Conservation (phyloP, 2,113 vertebrate genomes). For the Galeopterus variegatus region DNA sequence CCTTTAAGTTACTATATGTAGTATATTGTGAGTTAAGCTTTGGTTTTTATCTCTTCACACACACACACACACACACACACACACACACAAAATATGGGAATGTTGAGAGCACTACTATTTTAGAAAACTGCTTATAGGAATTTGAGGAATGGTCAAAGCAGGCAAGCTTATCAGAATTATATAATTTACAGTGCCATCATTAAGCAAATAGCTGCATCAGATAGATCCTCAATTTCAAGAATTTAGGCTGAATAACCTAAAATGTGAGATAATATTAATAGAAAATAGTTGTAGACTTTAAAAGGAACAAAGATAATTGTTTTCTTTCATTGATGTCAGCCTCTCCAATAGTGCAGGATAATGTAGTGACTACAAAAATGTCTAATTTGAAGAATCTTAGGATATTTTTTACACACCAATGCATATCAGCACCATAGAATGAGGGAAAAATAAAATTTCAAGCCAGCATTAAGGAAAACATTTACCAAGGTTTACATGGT, state of each 20-base stretch:
- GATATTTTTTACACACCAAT: background rate
- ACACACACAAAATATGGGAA: background rate
- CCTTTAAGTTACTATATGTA: background rate
- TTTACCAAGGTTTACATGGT: background rate
- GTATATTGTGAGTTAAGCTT: background rate
- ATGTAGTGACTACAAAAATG: background rate
- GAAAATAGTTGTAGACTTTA: constrained; percentile 28
- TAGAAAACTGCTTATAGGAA: constrained; percentile 16
- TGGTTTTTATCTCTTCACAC: background rate
- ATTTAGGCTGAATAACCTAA: background rate
- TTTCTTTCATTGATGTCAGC: background rate
- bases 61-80: no score
- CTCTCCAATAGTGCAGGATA: background rate
- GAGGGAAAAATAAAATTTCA: background rate
- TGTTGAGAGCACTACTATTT: background rate
- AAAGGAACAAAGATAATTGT: background rate
- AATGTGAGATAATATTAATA: background rate
- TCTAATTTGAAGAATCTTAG: background rate
- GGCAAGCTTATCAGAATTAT: background rate
- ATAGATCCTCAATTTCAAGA: background rate
- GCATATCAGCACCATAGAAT: background rate
- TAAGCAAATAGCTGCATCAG: background rate
- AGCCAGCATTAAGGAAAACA: background rate
- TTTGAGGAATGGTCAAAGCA: constrained; percentile 16
- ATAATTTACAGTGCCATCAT: background rate